Base-by-base conservation (phyloP, 1,140 invertebrate species). In the Drosophila ficusphila region DNA sequence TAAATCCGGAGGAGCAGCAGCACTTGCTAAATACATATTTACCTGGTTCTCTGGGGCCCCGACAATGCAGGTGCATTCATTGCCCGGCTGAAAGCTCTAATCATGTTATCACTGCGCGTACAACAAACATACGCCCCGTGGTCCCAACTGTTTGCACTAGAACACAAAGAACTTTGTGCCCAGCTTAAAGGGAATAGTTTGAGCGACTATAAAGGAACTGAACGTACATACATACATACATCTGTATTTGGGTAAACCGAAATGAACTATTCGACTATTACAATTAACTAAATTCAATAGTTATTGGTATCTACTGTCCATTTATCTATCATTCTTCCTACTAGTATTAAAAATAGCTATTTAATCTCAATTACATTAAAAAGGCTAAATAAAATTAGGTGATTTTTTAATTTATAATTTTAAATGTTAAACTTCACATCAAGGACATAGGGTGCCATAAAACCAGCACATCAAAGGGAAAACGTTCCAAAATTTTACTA, bases 21-120 rank as follows among this genome's bases (percentile, higher is more conserved):
- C 42, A 65, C 62, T 65, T 65, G 62, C 58, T 67, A 65, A 67
- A 25, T 41, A 67, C 62, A 67, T 65, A 67, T 67, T 67, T 65
- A 41, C 16, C 57, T 27, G 23, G 57, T 16, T 61, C 53, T 60
- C 19, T 12, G 57, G 41, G 36, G 14, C 23, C 23, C 9, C 7
- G 29, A 64, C 60, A 67, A 49, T 65, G 44, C 62, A 65, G 60
- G 44, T 67, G 62, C 60, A 67, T 67, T 67, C 60, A 67, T 67
- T 31, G n/a, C 16, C 1, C 9, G 8, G 4, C 34, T 41, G 25
- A 65, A 51, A 67, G 42, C 62, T 67, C 36, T 65, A 67, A 67
- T 67, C 62, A 67, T 67, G 62, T 67, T 67, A 67, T 67, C 62
- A 67, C 44, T 65, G 44, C 9, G 44, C 60, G 33, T 49, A 65